Conservation (phyloP, 2,113 vertebrate genomes). For the Isurus oxyrinchus region DNA sequence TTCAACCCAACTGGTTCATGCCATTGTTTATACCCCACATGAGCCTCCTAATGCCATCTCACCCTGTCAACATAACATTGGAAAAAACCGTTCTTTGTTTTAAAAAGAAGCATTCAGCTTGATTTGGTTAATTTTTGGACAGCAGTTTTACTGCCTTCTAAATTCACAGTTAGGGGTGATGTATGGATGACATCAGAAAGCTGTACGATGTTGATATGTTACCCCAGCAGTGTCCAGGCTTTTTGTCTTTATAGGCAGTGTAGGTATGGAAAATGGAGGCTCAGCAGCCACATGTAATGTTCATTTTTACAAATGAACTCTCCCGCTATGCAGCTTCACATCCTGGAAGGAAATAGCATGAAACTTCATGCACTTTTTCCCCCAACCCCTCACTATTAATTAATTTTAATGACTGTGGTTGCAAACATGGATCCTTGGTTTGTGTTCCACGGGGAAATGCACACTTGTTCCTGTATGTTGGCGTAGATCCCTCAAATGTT, state of each 20-base stretch:
- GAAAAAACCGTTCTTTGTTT: neutral
- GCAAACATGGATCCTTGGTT: neutral
- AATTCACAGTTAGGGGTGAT: neutral
- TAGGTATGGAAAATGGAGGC: neutral
- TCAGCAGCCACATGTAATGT: neutral
- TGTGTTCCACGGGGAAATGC: neutral
- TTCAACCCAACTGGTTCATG: neutral
- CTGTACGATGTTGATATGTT: neutral
- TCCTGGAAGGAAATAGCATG: neutral
- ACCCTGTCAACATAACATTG: neutral
- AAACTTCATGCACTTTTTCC: neutral
- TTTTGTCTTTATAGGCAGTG: neutral
- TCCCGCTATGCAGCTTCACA: neutral
- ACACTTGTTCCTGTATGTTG: neutral
- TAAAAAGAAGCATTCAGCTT: neutral
- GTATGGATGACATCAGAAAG: neutral
- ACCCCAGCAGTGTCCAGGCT: neutral
- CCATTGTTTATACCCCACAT: neutral
- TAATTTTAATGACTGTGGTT: neutral
- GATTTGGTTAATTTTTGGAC: neutral
- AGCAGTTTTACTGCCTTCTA: neutral
- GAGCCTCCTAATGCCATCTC: neutral
- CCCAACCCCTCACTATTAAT: neutral
- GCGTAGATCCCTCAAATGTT: neutral
- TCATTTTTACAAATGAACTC: neutral